phyloP scores from a whole-genome alignment of 2,888 invertebrate genomes.

The Baccha elongata region DNA sequence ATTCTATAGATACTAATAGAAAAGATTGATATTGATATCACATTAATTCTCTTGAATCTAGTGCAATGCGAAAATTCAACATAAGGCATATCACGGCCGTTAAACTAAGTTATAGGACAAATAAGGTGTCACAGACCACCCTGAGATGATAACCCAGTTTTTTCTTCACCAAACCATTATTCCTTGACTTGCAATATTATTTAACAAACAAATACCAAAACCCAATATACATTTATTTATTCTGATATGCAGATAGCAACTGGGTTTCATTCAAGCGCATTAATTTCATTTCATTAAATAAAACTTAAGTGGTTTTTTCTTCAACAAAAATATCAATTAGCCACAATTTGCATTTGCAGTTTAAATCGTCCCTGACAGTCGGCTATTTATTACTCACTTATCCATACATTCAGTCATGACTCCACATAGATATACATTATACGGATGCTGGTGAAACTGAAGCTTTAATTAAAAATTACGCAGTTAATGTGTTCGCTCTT shows the following conservation, averaged over 20 bases:
- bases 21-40: too few relatives aligned
- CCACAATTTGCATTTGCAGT: constrained; percentile 57
- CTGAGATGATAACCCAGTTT: too few relatives aligned
- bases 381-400: constrained; percentile 64
- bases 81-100: too few relatives aligned
- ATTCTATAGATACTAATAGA: too few relatives aligned
- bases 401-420: constrained; percentile 18
- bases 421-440: background rate
- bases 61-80: too few relatives aligned
- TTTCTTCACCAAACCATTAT: too few relatives aligned
- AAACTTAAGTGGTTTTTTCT: constrained; percentile 4
- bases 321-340: constrained; percentile 52
- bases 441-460: constrained; percentile 9
- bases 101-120: too few relatives aligned
- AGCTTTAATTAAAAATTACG: constrained; percentile 64
- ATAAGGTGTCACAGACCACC: too few relatives aligned
- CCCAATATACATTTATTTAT: background rate
- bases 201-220: background rate
- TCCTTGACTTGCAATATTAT: too few relatives aligned
- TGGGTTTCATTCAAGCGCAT: background rate
- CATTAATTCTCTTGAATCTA: too few relatives aligned
- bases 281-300: constrained; percentile 26
- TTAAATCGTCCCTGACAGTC: constrained; percentile 46
- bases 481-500: constrained; percentile 40
- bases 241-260: background rate